Percentiles rank a stretch among this genome's conserved stretches.
These are phyloP conservation scores for Antheraea mylitta DNA, from an alignment of 1,140 invertebrate species.

Conservation along the genomic window DNA sequence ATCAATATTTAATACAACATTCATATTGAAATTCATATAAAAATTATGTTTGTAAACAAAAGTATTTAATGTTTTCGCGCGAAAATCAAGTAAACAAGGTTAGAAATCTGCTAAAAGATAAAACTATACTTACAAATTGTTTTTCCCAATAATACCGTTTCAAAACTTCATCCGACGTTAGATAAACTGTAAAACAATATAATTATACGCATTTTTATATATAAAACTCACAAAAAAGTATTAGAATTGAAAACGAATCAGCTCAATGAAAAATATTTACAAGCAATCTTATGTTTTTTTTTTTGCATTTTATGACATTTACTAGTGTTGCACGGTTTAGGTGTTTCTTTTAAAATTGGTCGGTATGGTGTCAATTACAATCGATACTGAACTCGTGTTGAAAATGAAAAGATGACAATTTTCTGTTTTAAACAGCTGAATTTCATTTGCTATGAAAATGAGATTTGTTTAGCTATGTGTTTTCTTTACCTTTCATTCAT, in stretches of 20 bases:
- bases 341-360: background rate
- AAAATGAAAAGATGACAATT: too few species aligned
- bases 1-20: slow-evolving; percentile 16
- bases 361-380: too few species aligned
- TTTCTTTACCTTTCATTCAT: too few species aligned
- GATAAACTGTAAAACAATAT: background rate
- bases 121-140: slow-evolving; percentile 13
- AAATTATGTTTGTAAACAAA: slow-evolving; percentile 17
- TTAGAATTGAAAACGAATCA: background rate
- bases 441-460: too few species aligned
- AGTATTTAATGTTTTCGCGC: slow-evolving; percentile 41
- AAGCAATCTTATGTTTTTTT: background rate
- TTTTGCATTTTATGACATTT: background rate
- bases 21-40: background rate
- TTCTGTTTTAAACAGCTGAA: too few species aligned
- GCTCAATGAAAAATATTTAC: slow-evolving; percentile 41
- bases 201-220: slow-evolving; percentile 14
- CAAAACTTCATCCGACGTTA: background rate
- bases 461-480: too few species aligned
- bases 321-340: background rate
- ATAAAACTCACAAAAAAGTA: slow-evolving; percentile 9
- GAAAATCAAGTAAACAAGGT: slow-evolving; percentile 43
- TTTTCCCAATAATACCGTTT: background rate
- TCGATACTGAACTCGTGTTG: too few species aligned
- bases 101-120: slow-evolving; percentile 27